phyloP scores from a whole-genome alignment of 2,888 invertebrate species.

The Aleiodes alternator region DNA sequence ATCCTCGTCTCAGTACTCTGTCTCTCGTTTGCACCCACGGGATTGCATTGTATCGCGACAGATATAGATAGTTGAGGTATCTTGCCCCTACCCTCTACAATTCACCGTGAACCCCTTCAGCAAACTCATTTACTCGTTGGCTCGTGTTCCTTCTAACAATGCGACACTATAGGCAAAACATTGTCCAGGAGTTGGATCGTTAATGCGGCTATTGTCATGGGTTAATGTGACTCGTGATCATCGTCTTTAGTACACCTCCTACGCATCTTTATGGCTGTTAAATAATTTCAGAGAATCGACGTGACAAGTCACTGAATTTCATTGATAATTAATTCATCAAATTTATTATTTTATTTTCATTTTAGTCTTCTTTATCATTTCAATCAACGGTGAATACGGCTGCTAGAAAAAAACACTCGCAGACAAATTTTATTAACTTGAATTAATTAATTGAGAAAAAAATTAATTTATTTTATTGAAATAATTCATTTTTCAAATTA shows the following conservation, averaged over 20 bases:
- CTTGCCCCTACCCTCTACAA: conserved; percentile 32
- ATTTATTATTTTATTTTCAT: too few relatives aligned
- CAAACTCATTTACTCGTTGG: conserved; percentile 52
- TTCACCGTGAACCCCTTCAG: conserved; percentile 27
- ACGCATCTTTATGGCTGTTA: conserved; percentile 4
- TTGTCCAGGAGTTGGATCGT: conserved; percentile 52
- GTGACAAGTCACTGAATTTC: too few relatives aligned
- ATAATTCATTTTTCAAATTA: too few relatives aligned
- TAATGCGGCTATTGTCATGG: conserved; percentile 57
- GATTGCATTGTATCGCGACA: conserved; percentile 35
- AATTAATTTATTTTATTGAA: too few relatives aligned
- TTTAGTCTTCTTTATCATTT: too few relatives aligned
- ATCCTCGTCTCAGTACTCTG: neutral
- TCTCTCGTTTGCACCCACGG: conserved; percentile 16
- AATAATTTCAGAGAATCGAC: too few relatives aligned
- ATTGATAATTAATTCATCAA: too few relatives aligned
- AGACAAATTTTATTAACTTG: too few relatives aligned
- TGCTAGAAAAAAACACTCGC: too few relatives aligned
- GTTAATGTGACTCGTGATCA: conserved; percentile 60
- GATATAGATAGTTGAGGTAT: conserved; percentile 33
- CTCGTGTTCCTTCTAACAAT: conserved; percentile 46
- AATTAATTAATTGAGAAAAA: too few relatives aligned
- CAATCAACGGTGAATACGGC: too few relatives aligned
- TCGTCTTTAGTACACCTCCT: neutral
- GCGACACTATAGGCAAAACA: conserved; percentile 55